Conservation (phyloP, 2,797 vertebrate species). For the Morus bassanus region DNA sequence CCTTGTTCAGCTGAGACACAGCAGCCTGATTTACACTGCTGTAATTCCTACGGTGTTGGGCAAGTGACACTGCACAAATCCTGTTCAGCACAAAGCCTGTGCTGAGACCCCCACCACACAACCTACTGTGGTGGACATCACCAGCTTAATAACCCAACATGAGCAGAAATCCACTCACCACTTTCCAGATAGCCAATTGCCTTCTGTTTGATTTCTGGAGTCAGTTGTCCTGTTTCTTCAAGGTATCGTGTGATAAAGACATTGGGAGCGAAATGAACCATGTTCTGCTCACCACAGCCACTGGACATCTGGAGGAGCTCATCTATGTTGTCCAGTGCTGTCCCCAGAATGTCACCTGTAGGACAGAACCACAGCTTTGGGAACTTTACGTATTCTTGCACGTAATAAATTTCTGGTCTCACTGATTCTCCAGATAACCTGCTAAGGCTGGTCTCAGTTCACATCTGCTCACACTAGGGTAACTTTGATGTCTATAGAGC, state of each 20-base stretch:
- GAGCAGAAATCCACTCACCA: slow-evolving; percentile 70
- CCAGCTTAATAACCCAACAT: neutral
- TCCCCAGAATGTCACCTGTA: slow-evolving; percentile 87
- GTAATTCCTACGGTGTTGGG: neutral
- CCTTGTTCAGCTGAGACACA: neutral
- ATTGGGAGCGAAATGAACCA: slow-evolving; percentile 86
- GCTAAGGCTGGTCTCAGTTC: neutral
- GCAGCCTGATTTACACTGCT: neutral
- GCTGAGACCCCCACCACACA: neutral
- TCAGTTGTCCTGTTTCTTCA: slow-evolving; percentile 82
- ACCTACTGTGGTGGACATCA: neutral
- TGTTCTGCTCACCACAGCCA: slow-evolving; percentile 91
- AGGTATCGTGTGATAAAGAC: slow-evolving; percentile 87
- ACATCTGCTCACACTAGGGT: neutral
- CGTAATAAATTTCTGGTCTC: neutral
- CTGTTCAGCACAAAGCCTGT: neutral
- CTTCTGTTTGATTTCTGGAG: slow-evolving; percentile 69
- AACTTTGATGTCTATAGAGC: neutral
- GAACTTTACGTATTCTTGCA: neutral
- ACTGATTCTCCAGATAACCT: neutral
- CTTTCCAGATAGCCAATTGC: slow-evolving; percentile 79
- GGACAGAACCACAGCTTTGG: neutral
- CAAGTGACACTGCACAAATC: neutral
- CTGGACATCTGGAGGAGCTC: slow-evolving; percentile 85
- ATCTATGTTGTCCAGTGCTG: slow-evolving; percentile 83